These are phyloP conservation scores for Antidorcas marsupialis DNA, from an alignment of 2,113 vertebrate genomes.

Conservation along the genomic window DNA sequence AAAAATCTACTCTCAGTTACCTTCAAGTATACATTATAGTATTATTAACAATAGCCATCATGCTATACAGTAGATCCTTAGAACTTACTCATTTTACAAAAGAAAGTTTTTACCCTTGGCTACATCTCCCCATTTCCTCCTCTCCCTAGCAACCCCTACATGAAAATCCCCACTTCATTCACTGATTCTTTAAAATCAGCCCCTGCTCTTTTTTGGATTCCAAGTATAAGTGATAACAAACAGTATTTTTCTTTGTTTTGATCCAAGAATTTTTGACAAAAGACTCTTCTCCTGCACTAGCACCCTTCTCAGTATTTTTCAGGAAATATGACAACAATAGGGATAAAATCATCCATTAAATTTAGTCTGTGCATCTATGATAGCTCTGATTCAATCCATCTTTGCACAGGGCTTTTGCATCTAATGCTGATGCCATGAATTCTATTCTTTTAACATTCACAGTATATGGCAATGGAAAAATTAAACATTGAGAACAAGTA, in stretches of 20 bases:
- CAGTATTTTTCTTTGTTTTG: not conserved
- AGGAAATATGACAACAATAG: not conserved
- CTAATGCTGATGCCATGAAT: not conserved
- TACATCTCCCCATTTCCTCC: not conserved
- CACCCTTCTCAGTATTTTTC: not conserved
- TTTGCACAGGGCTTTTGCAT: not conserved
- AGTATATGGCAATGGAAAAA: not conserved
- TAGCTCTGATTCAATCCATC: not conserved
- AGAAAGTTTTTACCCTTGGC: not conserved
- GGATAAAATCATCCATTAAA: not conserved
- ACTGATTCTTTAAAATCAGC: not conserved
- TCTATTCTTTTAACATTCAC: not conserved
- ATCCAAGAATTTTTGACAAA: not conserved
- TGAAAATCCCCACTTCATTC: not conserved
- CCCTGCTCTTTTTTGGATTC: not conserved
- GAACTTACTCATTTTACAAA: not conserved
- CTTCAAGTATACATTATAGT: not conserved
- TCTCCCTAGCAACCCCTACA: not conserved
- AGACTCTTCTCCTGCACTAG: not conserved
- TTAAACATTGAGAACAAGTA: not conserved
- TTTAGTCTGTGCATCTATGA: not conserved
- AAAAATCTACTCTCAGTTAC: not conserved
- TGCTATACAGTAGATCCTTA: not conserved
- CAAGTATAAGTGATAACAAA: not conserved
- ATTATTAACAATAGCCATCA: not conserved